phyloP scores from a whole-genome alignment of 2,888 invertebrate genomes.

The Archips xylosteana region DNA sequence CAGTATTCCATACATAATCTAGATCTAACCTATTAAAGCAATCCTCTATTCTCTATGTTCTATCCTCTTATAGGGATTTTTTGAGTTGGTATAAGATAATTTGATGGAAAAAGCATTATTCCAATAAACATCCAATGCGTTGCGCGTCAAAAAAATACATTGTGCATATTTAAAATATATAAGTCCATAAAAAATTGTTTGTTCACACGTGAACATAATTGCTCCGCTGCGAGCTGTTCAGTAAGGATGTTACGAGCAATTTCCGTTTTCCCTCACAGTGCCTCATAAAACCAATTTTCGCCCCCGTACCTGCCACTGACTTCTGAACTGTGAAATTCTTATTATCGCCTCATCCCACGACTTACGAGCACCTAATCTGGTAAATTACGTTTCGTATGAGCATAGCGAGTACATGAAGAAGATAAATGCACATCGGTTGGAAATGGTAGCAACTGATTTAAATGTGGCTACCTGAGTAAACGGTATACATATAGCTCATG shows the following conservation, averaged over 20 bases:
- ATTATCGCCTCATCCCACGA: slow-evolving; percentile 33
- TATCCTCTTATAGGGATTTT: too few species aligned
- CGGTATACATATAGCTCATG: not conserved
- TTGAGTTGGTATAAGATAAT: too few species aligned
- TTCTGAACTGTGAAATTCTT: slow-evolving; percentile 39
- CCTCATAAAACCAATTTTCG: slow-evolving; percentile 41
- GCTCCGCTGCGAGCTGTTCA: slow-evolving; percentile 17
- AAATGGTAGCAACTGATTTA: not conserved
- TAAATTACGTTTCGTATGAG: slow-evolving; percentile 30
- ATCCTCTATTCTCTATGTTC: too few species aligned
- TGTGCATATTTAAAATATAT: not conserved
- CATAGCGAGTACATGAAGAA: slow-evolving; percentile 5
- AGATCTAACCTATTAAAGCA: too few species aligned
- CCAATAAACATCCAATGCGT: not conserved
- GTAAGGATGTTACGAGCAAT: slow-evolving; percentile 32
- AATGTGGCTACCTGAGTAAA: not conserved
- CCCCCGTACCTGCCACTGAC: slow-evolving; percentile 31
- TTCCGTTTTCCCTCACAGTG: slow-evolving; percentile 32
- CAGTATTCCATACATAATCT: too few species aligned
- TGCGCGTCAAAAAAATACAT: not conserved
- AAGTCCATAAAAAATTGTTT: slow-evolving; percentile 10
- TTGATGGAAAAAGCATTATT: too few species aligned
- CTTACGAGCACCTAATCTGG: slow-evolving; percentile 32
- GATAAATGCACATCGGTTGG: not conserved
- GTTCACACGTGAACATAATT: slow-evolving; percentile 27